These are phyloP conservation scores for Saccostrea cuccullata DNA, from an alignment of 1,140 invertebrate genomes.

Conservation along the genomic window DNA sequence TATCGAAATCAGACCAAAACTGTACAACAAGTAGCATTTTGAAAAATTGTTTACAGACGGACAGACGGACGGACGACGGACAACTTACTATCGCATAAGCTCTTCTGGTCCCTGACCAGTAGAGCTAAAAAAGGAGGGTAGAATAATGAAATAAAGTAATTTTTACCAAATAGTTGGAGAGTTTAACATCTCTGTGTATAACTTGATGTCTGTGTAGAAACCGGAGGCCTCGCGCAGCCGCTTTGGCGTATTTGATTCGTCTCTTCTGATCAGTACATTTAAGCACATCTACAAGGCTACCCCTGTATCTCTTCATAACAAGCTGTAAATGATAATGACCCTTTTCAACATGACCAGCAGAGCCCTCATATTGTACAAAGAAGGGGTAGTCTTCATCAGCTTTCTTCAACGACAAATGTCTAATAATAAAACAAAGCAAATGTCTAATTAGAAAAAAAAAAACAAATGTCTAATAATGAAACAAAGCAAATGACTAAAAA, in stretches of 20 bases:
- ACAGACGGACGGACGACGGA: too few species aligned
- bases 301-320: constrained; percentile 1
- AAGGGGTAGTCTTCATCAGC: background rate
- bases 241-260: background rate
- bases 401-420: constrained; percentile 26
- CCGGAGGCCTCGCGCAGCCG: constrained; percentile 20
- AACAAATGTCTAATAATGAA: background rate
- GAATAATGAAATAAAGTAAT: background rate
- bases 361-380: constrained; percentile 27
- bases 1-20: too few species aligned
- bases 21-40: too few species aligned
- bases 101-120: too few species aligned
- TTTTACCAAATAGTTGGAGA: constrained; percentile 30
- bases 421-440: background rate
- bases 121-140: too few species aligned
- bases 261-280: background rate
- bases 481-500: background rate
- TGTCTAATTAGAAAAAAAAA: too few species aligned
- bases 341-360: background rate
- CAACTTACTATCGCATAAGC: too few species aligned
- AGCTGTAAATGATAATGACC: constrained; percentile 3
- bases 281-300: background rate
- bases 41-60: too few species aligned
- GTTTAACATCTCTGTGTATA: constrained; percentile 40
- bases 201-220: constrained; percentile 32